phyloP scores from a whole-genome alignment of 2,888 invertebrate genomes.

The Ochropleura plecta region DNA sequence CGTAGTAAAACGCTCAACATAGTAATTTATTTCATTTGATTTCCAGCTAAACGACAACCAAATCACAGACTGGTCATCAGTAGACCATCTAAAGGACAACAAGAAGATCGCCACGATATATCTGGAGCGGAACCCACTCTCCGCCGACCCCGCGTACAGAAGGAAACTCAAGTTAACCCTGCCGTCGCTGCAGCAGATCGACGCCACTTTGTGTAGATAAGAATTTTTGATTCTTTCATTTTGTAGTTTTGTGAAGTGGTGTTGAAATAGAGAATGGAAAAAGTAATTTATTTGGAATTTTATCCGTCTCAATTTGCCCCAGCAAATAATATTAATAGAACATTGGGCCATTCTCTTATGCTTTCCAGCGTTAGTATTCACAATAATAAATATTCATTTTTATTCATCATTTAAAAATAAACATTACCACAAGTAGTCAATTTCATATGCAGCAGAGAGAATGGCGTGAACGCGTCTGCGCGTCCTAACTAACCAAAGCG shows the following conservation, averaged over 20 bases:
- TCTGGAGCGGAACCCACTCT: conserved; percentile 97
- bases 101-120: conserved; percentile 95
- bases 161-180: conserved; percentile 97
- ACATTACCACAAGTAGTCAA: conserved; percentile 37
- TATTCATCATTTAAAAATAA: background rate
- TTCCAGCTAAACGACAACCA: conserved; percentile 97
- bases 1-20: background rate
- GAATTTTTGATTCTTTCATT: conserved; percentile 59
- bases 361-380: background rate
- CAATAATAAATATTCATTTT: too few relatives aligned
- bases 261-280: background rate
- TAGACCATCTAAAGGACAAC: conserved; percentile 93
- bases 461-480: too few relatives aligned
- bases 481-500: background rate
- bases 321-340: too few relatives aligned
- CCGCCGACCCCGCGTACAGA: conserved; percentile 95
- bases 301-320: too few relatives aligned
- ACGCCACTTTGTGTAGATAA: conserved; percentile 97
- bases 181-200: conserved; percentile 97
- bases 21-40: conserved; percentile 63
- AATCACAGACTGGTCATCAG: conserved; percentile 95
- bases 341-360: background rate
- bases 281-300: background rate
- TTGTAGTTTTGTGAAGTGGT: conserved; percentile 51
- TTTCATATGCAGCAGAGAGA: conserved; percentile 13